These are phyloP conservation scores for Engraulis encrasicolus DNA, from an alignment of 2,113 vertebrate genomes.

Conservation along the genomic window DNA sequence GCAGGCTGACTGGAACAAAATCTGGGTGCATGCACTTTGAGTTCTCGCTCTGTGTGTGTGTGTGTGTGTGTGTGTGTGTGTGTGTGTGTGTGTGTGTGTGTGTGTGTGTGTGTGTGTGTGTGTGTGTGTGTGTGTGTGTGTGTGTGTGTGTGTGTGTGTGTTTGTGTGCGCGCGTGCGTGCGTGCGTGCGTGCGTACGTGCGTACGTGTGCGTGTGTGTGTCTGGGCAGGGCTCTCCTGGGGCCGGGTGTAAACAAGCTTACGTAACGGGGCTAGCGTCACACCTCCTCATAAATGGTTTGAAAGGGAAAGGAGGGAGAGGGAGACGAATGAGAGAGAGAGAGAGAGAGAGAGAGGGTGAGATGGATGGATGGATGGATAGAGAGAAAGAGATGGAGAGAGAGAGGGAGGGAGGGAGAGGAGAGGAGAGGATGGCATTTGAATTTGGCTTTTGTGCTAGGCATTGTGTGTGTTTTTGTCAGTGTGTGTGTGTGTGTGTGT, in stretches of 20 bases:
- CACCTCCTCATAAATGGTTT: slow-evolving; percentile 61
- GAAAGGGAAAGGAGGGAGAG: slow-evolving; percentile 32
- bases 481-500: not conserved
- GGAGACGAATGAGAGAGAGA: slow-evolving; percentile 12
- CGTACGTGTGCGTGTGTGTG: too few relatives aligned
- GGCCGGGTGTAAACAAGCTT: slow-evolving; percentile 73
- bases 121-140: slow-evolving; percentile 43
- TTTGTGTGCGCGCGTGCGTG: slow-evolving; percentile 41
- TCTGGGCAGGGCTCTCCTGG: slow-evolving; percentile 70
- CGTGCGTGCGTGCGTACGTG: too few relatives aligned
- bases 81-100: slow-evolving; percentile 42
- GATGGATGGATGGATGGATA: not conserved
- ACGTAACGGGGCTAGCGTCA: slow-evolving; percentile 67
- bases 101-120: slow-evolving; percentile 48
- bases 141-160: slow-evolving; percentile 50
- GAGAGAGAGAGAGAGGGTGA: not conserved
- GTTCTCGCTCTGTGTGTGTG: slow-evolving; percentile 24
- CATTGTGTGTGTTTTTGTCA: not conserved
- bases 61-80: slow-evolving; percentile 50
- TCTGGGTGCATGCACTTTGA: slow-evolving; percentile 39
- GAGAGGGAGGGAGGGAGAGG: not conserved
- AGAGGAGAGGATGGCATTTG: not conserved
- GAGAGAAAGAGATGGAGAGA: slow-evolving; percentile 9
- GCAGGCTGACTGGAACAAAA: slow-evolving; percentile 37
- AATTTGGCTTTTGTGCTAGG: slow-evolving; percentile 32